Conservation (phyloP, 2,113 vertebrate species). For the Oreochromis aureus region DNA sequence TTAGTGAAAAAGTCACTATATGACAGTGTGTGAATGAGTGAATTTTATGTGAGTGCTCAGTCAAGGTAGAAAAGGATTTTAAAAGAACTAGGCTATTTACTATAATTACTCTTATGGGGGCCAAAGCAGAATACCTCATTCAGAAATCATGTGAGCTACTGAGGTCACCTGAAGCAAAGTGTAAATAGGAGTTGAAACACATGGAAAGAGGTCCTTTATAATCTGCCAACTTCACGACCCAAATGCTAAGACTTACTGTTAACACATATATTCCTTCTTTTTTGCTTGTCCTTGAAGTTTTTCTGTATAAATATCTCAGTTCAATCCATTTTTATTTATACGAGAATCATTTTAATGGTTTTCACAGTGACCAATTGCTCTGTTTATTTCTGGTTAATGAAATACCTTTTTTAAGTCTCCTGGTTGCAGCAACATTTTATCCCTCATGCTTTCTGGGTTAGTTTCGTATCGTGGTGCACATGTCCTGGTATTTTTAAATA, state of each 20-base stretch:
- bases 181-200: rapidly evolving
- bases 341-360: neutral
- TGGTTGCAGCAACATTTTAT: neutral
- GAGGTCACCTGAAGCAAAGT: neutral
- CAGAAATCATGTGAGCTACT: neutral
- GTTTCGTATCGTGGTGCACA: rapidly evolving
- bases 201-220: neutral
- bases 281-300: neutral
- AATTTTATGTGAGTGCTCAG: neutral
- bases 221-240: neutral
- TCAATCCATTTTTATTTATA: neutral
- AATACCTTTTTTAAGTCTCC: neutral
- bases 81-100: neutral
- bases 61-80: neutral
- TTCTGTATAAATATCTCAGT: neutral
- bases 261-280: too few relatives aligned
- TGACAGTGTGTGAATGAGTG: neutral
- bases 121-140: neutral
- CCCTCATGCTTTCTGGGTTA: neutral
- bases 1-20: neutral
- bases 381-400: neutral
- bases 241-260: too few relatives aligned
- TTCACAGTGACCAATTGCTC: neutral
- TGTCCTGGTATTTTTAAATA: neutral
- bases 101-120: neutral